phyloP scores from a whole-genome alignment of 2,888 invertebrate species.

The Scrobipalpa atriplicella region DNA sequence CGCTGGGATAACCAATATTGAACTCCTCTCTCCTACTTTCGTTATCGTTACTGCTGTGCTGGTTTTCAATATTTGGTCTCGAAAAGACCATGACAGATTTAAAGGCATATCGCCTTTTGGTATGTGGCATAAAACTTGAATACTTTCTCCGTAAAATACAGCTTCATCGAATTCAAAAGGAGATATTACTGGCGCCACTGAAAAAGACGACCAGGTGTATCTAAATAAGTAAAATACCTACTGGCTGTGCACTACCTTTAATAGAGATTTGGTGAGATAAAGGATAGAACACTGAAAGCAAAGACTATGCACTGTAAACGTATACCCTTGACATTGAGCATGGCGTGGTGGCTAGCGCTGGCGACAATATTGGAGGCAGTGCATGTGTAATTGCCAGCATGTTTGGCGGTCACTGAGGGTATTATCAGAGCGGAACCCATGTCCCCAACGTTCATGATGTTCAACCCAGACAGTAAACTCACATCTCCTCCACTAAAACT shows the following conservation, averaged over 20 bases:
- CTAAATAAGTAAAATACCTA: conserved; percentile 30
- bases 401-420: conserved; percentile 86
- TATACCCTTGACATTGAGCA: conserved; percentile 85
- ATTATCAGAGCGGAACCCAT: conserved; percentile 86
- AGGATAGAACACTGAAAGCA: conserved; percentile 60
- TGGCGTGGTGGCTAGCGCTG: conserved; percentile 82
- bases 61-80: conserved; percentile 76
- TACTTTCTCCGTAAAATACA: conserved; percentile 82
- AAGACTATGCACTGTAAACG: conserved; percentile 57
- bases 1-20: conserved; percentile 85
- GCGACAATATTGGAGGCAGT: conserved; percentile 85
- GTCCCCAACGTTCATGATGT: conserved; percentile 85
- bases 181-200: conserved; percentile 84
- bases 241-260: conserved; percentile 23
- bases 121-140: conserved; percentile 81
- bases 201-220: conserved; percentile 42
- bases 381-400: conserved; percentile 88
- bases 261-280: conserved; percentile 33
- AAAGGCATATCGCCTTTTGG: conserved; percentile 89
- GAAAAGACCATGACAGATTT: conserved; percentile 86
- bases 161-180: conserved; percentile 83
- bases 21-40: conserved; percentile 84
- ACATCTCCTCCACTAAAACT: conserved; percentile 85
- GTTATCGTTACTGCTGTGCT: conserved; percentile 76
- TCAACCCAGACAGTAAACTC: conserved; percentile 82